Percentiles rank a stretch among this genome's conserved stretches.
phyloP scores from a whole-genome alignment of 2,113 vertebrate genomes.

The Microcebus jonahi region DNA sequence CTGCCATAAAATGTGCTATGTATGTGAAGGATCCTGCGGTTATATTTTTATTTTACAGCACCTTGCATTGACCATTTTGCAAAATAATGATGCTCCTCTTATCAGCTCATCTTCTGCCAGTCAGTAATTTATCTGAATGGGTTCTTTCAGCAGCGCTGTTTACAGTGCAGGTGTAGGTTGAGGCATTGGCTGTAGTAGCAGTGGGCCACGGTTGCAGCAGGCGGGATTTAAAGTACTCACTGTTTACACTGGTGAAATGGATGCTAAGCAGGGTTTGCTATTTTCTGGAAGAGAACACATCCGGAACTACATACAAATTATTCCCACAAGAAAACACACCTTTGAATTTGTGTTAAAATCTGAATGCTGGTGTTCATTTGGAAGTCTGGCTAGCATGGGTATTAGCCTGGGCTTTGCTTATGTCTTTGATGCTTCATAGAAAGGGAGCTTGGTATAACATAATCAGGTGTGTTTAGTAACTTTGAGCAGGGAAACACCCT shows the following conservation, averaged over 20 bases:
- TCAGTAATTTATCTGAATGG: constrained; percentile 40
- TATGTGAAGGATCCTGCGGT: constrained; percentile 32
- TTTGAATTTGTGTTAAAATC: constrained; percentile 60
- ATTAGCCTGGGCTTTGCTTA: neutral
- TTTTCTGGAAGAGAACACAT: constrained; percentile 32
- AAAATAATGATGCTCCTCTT: constrained; percentile 63
- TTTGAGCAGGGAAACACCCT: neutral
- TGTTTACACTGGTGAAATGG: neutral
- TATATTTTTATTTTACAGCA: constrained; percentile 60
- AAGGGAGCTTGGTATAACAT: neutral
- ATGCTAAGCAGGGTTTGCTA: neutral
- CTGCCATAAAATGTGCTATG: neutral
- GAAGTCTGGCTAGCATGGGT: neutral
- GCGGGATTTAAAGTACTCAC: constrained; percentile 3
- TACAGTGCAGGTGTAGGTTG: neutral
- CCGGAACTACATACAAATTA: constrained; percentile 4
- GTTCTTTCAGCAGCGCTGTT: constrained; percentile 21
- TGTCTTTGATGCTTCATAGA: neutral
- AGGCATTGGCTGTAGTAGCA: neutral
- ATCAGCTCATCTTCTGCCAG: constrained; percentile 55
- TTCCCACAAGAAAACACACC: constrained; percentile 26
- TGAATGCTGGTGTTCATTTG: neutral
- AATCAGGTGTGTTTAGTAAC: neutral
- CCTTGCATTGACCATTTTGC: constrained; percentile 48
- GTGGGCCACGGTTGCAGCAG: neutral